Base-by-base conservation (phyloP, 2,888 invertebrate species). In the Aspidiotus destructor region DNA sequence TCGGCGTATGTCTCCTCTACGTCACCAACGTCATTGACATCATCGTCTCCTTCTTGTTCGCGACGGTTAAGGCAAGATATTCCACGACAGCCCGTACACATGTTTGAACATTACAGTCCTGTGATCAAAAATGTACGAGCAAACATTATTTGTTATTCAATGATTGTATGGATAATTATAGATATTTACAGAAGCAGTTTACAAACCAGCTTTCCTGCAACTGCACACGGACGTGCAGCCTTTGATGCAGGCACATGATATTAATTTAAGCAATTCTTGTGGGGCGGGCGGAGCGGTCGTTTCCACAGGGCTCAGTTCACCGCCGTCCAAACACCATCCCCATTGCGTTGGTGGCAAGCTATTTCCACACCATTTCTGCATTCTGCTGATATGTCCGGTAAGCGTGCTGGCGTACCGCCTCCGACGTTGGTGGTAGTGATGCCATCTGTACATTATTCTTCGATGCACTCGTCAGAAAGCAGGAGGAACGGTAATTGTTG, bases 311-410 rank as follows among this genome's bases (percentile, higher is more conserved):
- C 15, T 42, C 48, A 69, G 44, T 17, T 42, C 44, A 42, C 40
- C 54, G 54, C 41, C 41, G 48, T 62, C 41, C 41, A 54, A 42
- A 10, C 10, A 17, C 55, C 68, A 69, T 7, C 68, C 62, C 55
- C 15, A 69, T 10, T 42, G 41, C n/a, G 41, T 40, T 1, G 55
- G 62, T 16, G 52, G 28, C 53, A 53, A 15, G 53, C 11, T 41
- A 55, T 41, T 9, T 17, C 52, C 70, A 55, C 48, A n/a, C 58
- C 62, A 62, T 16, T 64, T 15, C 60, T 63, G 71, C n/a, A 17
- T 69, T 15, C 57, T 71, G 67, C 13, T 65, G 62, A 52, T 70
- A 70, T 17, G 55, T 62, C 53, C 68, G 41, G 15, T 64, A 65
- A 28, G 41, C 52, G 42, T 71, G 69, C 44, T 65, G 42, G 28